Conservation (phyloP, 2,888 invertebrate genomes). For the Drosophila nr. medialis region DNA sequence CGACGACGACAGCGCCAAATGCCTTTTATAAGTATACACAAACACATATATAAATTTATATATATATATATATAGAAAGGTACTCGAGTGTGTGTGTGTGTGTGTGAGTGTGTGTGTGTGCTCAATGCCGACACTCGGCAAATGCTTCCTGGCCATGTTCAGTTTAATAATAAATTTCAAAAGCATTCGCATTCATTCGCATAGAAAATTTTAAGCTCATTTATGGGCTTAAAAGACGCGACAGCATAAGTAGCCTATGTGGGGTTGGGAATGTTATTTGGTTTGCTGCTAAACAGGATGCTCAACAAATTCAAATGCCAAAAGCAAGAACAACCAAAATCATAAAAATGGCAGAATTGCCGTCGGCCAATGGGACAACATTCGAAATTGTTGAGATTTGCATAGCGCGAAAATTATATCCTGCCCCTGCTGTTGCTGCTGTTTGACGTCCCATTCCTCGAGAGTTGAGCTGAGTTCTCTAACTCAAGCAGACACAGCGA, state of each 20-base stretch:
- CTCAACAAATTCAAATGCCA: slow-evolving; percentile 67
- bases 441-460: neutral
- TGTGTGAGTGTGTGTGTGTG: slow-evolving; percentile 20
- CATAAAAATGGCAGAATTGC: slow-evolving; percentile 67
- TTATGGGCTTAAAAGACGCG: slow-evolving; percentile 81
- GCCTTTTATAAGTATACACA: slow-evolving; percentile 49
- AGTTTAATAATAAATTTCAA: slow-evolving; percentile 80
- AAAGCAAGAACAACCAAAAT: slow-evolving; percentile 57
- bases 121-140: slow-evolving; percentile 22
- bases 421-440: slow-evolving; percentile 32
- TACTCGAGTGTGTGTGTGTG: slow-evolving; percentile 20
- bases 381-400: slow-evolving; percentile 73
- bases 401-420: slow-evolving; percentile 75
- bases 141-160: slow-evolving; percentile 17
- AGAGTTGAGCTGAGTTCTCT: neutral
- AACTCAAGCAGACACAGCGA: slow-evolving; percentile 3
- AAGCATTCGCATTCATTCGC: slow-evolving; percentile 81
- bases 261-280: neutral
- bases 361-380: slow-evolving; percentile 56
- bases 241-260: slow-evolving; percentile 3
- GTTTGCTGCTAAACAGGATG: slow-evolving; percentile 60
- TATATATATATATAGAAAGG: slow-evolving; percentile 9
- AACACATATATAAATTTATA: slow-evolving; percentile 12
- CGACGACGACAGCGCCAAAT: slow-evolving; percentile 50
- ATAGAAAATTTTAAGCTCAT: slow-evolving; percentile 84